Base-by-base conservation (phyloP, 2,113 vertebrate species). In the Riparia riparia region DNA sequence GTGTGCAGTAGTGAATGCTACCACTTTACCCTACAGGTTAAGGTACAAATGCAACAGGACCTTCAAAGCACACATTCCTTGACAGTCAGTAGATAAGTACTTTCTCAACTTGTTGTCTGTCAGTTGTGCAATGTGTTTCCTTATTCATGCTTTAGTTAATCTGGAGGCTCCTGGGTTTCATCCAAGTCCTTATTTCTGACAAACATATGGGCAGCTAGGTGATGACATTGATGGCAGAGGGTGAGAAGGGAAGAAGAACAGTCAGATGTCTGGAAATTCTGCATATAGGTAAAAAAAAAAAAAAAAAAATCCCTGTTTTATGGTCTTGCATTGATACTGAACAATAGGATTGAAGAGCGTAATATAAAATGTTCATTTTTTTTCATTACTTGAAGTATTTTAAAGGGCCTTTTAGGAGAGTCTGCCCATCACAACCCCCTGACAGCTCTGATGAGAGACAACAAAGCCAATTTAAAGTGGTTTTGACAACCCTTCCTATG, bases 71-170 rank as follows among this genome's bases (percentile, higher is more conserved):
- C 2, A 0, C 37, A 32, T 53, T 82, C 41, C 31, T 66, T 65
- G 53, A 65, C 70, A 77, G 47, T 71, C 47, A 78, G 50, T 44
- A 56, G 44, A 51, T 60, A 91, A 94, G 32, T 41, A 26, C 54
- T 80, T 90, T 93, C 82, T 80, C 50, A 80, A 28, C 82, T 94
- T 94, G 20, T 72, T 89, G 39, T 87, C 85, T 94, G 90, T 85
- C 92, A 72, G 11, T 45, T 77, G 57, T 80, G 57, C 37, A 72
- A 57, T 39, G 53, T 72, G 63, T 70, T 94, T 86, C 82, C 58
- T 70, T 88, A 90, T 31, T 93, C 79, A 32, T 63, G 37, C 79
- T 86, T 85, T 65, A n/a, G 32, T 73, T 92, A 92, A 70, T 88
- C 86, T 61, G 32, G 16, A 86, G 25, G n/a, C 4, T 88, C 21